Evolutionary conservation across 1,140 invertebrate species (phyloP), one percentile per base, ranked within the genome.

Genomic region (Euglossa dilemma): DNA sequence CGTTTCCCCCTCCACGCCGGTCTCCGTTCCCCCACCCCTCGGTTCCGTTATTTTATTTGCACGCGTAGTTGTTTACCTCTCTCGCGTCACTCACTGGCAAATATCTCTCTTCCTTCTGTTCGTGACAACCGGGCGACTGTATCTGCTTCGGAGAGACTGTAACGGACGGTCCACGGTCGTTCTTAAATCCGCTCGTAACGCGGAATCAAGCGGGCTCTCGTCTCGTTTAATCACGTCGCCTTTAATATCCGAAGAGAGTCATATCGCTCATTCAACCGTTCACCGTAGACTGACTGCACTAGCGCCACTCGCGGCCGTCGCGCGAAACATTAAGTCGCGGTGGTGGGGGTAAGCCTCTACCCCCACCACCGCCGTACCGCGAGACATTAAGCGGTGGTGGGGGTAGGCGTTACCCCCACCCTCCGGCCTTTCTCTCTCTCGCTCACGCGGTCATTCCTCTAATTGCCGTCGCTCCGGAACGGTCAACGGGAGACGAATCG

Each of bases 41-140:
- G 20, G 28, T 57, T 75, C 36, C 25, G 52, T 56, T 47, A 12
- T 52, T 50, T 57, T 47, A 18, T 23, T 67, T 67, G 25, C 45
- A 28, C 25, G 72, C 16, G 20, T 43, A 18, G 28, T n/a, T 52
- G 43, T 76, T 75, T 66, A 59, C 59, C 79, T 20, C 61, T 18
- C 12, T 25, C 54, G 28, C 50, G n/a, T 67, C 66, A 36, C 28
- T 18, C 61, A 14, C 8, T 16, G 25, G 25, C 59, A 8, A 11
- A 2, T 50, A 0, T 18, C n/a, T 9, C 4, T 9, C 20, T 70
- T 11, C 25, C 20, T 11, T 43, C 63, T 50, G 23, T 45, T 57
- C 71, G 36, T 63, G n/a, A 8, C 56, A 23, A 80, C n/a, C 11
- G 2, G 20, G 11, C 47, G 47, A 3, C 57, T 61, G 36, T 14